phyloP scores from a whole-genome alignment of 2,888 invertebrate genomes.

The Trimorus sp. region DNA sequence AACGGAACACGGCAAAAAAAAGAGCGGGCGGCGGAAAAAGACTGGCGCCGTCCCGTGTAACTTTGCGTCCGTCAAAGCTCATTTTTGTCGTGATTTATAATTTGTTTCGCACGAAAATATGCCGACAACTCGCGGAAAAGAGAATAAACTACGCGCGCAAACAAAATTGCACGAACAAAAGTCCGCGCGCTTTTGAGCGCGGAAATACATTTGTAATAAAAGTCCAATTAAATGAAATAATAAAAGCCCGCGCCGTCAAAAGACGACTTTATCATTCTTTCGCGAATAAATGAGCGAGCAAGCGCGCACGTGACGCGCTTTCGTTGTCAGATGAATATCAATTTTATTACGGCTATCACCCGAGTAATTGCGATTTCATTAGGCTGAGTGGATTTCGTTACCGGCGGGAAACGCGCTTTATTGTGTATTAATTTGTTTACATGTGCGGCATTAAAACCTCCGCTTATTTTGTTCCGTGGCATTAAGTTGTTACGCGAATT shows the following conservation, averaged over 20 bases:
- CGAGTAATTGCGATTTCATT: slow-evolving; percentile 12
- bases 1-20: no score
- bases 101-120: slow-evolving; percentile 38
- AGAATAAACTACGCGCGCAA: slow-evolving; percentile 28
- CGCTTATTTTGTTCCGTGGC: no score
- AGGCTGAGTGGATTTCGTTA: slow-evolving; percentile 5
- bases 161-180: slow-evolving; percentile 17
- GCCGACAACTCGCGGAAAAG: slow-evolving; percentile 10
- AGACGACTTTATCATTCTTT: slow-evolving; percentile 24
- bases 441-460: not conserved
- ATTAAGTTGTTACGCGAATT: not conserved
- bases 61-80: slow-evolving; percentile 32
- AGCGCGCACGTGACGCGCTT: not conserved
- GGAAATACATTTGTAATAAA: slow-evolving; percentile 42
- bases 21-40: no score
- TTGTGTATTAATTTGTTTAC: slow-evolving; percentile 10
- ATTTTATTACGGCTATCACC: slow-evolving; percentile 21
- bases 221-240: slow-evolving; percentile 43
- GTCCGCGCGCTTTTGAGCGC: slow-evolving; percentile 23
- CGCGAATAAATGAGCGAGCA: not conserved
- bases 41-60: slow-evolving; percentile 3
- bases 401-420: not conserved
- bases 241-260: slow-evolving; percentile 22
- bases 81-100: slow-evolving; percentile 39
- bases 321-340: slow-evolving; percentile 21